These are phyloP conservation scores for Psilanteris sp. DNA, from an alignment of 1,140 invertebrate genomes.

Conservation along the genomic window DNA sequence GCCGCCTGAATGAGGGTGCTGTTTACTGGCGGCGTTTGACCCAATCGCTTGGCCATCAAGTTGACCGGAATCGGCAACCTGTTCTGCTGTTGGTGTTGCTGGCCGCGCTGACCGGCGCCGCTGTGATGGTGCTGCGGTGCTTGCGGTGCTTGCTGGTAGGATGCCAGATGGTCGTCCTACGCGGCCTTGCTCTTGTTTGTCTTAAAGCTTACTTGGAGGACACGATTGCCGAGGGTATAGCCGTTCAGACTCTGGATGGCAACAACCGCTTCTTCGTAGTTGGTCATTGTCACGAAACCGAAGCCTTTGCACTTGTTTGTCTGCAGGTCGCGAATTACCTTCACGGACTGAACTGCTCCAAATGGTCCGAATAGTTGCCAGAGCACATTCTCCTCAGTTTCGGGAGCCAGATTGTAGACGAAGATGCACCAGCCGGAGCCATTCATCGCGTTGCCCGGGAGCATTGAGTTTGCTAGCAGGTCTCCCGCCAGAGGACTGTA, in stretches of 20 bases:
- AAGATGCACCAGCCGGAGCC: slow-evolving; percentile 98
- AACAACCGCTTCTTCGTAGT: slow-evolving; percentile 98
- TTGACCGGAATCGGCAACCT: slow-evolving; percentile 39
- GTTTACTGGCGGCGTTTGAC: slow-evolving; percentile 22
- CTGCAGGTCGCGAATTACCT: slow-evolving; percentile 97
- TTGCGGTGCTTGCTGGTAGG: slow-evolving; percentile 32
- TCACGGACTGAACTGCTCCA: slow-evolving; percentile 98
- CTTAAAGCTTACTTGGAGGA: slow-evolving; percentile 99
- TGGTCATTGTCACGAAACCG: slow-evolving; percentile 99
- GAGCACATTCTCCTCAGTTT: slow-evolving; percentile 98
- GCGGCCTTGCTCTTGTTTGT: slow-evolving; percentile 95
- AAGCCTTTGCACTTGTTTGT: slow-evolving; percentile 99
- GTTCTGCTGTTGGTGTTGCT: slow-evolving; percentile 37
- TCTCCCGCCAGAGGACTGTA: slow-evolving; percentile 97
- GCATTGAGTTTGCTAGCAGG: slow-evolving; percentile 91
- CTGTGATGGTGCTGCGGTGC: slow-evolving; percentile 23
- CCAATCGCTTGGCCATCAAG: slow-evolving; percentile 46
- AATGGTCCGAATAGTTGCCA: slow-evolving; percentile 99
- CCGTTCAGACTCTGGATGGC: slow-evolving; percentile 99
- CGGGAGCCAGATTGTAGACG: slow-evolving; percentile 98
- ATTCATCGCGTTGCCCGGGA: slow-evolving; percentile 89
- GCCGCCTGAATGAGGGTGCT: slow-evolving; percentile 39
- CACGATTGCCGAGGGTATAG: slow-evolving; percentile 97
- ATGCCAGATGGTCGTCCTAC: slow-evolving; percentile 80
- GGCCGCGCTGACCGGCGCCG: slow-evolving; percentile 13